Percentiles rank a stretch among this genome's conserved stretches.
phyloP scores from a whole-genome alignment of 2,113 vertebrate genomes.

The Psophia crepitans region DNA sequence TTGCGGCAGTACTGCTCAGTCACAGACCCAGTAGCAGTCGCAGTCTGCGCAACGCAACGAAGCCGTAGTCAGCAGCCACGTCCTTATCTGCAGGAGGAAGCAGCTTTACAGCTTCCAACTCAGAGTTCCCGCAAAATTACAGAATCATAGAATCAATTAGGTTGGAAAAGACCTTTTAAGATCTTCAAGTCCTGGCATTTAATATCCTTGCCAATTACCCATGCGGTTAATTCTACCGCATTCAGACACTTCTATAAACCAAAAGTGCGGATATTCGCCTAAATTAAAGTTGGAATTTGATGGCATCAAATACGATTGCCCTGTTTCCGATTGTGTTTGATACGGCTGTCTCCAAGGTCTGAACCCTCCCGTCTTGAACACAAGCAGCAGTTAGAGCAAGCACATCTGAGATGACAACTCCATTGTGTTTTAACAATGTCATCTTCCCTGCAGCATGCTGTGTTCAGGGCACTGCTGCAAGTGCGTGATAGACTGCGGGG shows the following conservation, averaged over 20 bases:
- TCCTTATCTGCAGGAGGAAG: neutral
- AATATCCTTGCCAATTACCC: neutral
- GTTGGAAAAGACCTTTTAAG: too few species aligned
- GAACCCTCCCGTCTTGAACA: neutral
- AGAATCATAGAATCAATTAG: too few species aligned
- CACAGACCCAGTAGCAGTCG: neutral
- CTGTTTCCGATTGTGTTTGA: neutral
- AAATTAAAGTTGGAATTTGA: neutral
- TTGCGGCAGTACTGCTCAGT: neutral
- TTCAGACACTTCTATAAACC: neutral
- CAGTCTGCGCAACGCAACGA: fast-evolving
- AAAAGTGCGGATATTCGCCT: neutral
- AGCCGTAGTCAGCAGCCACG: fast-evolving
- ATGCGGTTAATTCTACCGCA: neutral
- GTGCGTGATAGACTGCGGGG: fast-evolving
- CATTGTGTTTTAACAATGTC: neutral
- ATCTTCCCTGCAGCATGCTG: neutral
- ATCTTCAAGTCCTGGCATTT: neutral
- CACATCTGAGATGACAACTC: neutral
- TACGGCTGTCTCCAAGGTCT: neutral
- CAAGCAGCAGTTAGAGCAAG: neutral
- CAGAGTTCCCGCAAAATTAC: neutral
- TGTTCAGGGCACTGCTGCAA: neutral
- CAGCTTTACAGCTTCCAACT: neutral
- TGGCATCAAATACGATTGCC: neutral